Conservation (phyloP, 2,888 invertebrate species). For the Bellardia pandia region DNA sequence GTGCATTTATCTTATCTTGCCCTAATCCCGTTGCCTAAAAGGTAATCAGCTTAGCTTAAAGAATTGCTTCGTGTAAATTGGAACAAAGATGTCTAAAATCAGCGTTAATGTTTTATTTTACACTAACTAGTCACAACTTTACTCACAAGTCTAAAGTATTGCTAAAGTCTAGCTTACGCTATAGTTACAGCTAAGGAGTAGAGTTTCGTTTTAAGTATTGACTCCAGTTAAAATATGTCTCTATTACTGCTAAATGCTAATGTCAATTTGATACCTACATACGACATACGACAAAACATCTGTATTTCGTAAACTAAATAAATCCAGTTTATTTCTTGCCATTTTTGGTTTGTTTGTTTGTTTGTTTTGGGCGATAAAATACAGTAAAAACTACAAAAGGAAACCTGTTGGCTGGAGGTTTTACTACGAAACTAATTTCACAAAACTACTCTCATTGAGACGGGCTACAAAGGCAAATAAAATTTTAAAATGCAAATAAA, state of each 20-base stretch:
- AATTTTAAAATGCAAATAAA: conserved; percentile 68
- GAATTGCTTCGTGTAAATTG: background rate
- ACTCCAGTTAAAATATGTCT: conserved; percentile 65
- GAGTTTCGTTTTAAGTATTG: background rate
- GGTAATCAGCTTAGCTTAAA: too few species aligned
- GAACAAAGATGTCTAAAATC: conserved; percentile 12
- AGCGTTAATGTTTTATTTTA: conserved; percentile 17
- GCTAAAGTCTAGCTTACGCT: background rate
- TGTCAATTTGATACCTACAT: conserved; percentile 69
- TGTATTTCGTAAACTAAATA: conserved; percentile 56
- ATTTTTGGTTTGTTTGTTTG: background rate
- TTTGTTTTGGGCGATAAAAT: conserved; percentile 7
- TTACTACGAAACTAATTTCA: background rate
- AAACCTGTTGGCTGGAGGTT: conserved; percentile 62
- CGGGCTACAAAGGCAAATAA: conserved; percentile 3
- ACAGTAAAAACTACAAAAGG: conserved; percentile 4
- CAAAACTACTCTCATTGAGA: conserved; percentile 38
- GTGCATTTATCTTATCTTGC: too few species aligned
- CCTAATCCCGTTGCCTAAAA: too few species aligned
- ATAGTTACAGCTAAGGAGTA: conserved; percentile 22
- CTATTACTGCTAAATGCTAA: conserved; percentile 69
- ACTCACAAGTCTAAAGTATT: background rate
- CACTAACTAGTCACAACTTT: conserved; percentile 4
- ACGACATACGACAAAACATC: conserved; percentile 52
- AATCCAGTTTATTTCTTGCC: conserved; percentile 65